A percentile compares a stretch with the other conserved stretches of the same genome.
These are phyloP conservation scores for Lathronympha strigana DNA, from an alignment of 2,888 invertebrate genomes.

Conservation along the genomic window DNA sequence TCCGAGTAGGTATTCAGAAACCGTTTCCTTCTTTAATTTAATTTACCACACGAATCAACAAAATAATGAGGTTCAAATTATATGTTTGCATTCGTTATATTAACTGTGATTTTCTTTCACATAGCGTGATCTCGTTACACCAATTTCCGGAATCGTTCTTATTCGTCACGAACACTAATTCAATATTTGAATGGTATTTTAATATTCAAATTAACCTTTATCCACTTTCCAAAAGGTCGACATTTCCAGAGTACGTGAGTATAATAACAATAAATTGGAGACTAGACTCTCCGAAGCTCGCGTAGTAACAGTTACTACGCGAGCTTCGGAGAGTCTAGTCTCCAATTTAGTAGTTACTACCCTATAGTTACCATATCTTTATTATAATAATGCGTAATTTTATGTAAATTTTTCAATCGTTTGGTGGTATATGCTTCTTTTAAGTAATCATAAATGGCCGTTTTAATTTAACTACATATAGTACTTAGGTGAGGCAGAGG, in stretches of 20 bases:
- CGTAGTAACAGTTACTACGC: no score
- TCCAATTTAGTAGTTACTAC: no score
- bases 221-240: constrained; percentile 16
- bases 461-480: no score
- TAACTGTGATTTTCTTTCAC: constrained; percentile 33
- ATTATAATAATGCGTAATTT: no score
- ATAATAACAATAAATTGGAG: no score
- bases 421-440: no score
- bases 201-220: constrained; percentile 25
- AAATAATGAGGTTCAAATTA: constrained; percentile 35
- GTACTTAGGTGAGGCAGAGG: no score
- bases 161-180: constrained; percentile 36
- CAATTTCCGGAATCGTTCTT: constrained; percentile 30
- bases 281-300: no score
- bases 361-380: no score
- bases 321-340: no score
- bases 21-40: constrained; percentile 5
- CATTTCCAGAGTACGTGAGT: neutral
- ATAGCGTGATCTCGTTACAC: constrained; percentile 39
- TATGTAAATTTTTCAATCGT: no score
- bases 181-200: constrained; percentile 20
- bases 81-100: constrained; percentile 29
- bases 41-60: constrained; percentile 12
- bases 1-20: neutral
- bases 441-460: no score